phyloP scores from a whole-genome alignment of 2,888 invertebrate species.

The Germaria angustata region DNA sequence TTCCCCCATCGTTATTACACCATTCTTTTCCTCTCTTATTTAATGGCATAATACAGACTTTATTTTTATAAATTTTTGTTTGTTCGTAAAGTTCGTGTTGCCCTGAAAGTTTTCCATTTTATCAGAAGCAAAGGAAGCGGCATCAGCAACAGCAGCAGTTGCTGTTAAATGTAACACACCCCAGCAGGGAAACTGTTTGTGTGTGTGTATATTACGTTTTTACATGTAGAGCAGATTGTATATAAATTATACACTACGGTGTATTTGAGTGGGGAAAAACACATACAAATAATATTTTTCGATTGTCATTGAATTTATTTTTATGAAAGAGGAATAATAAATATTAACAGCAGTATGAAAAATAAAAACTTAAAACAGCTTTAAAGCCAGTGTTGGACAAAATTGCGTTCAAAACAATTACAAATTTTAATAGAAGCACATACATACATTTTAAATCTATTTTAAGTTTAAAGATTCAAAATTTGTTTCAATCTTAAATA shows the following conservation, averaged over 20 bases:
- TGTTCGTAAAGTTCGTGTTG: constrained; percentile 27
- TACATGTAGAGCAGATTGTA: neutral
- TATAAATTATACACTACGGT: neutral
- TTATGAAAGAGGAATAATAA: too few species aligned
- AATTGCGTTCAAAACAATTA: too few species aligned
- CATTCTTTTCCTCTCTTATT: constrained; percentile 28
- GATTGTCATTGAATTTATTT: too few species aligned
- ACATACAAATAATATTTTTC: too few species aligned
- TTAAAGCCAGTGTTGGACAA: too few species aligned
- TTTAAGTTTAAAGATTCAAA: too few species aligned
- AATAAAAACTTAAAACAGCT: too few species aligned
- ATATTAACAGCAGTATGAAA: too few species aligned
- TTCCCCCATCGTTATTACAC: neutral
- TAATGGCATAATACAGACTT: constrained; percentile 49
- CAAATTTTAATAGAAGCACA: too few species aligned
- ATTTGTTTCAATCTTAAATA: too few species aligned
- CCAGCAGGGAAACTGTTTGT: constrained; percentile 49
- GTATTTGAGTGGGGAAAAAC: neutral
- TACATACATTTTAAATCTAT: too few species aligned
- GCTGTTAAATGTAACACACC: constrained; percentile 63
- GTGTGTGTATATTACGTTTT: too few species aligned
- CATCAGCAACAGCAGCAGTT: constrained; percentile 48
- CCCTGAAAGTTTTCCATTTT: constrained; percentile 50
- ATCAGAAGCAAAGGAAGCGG: constrained; percentile 55
- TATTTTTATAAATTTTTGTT: constrained; percentile 36